Evolutionary conservation across 2,113 vertebrate species (phyloP), one percentile per base, ranked within the genome.

Genomic region (Casuarius casuarius): DNA sequence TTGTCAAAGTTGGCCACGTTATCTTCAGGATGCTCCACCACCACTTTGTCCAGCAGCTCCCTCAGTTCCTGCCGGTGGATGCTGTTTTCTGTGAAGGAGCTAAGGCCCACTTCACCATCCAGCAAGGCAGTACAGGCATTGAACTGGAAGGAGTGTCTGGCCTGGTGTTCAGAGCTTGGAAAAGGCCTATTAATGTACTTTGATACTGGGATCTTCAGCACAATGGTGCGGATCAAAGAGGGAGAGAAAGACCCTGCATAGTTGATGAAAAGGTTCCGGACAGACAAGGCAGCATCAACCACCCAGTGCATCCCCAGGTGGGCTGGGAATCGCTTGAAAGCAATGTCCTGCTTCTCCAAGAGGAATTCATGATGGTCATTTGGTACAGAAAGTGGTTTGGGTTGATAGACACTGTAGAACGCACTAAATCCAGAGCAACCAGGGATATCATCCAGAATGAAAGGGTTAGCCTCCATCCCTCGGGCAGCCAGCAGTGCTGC

Each of bases 281-380:
- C 97, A 0, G 98, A 98, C 84, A 98, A 66, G 23, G 98, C 98
- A 14, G 99, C 99, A 14, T 99, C 99, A 23, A 97, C 98, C 76
- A 99, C 97, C 99, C 99, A 99, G 98, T 99, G 99, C 99, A 99
- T 99, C 26, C 98, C 99, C 52, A 99, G 97, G 90, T 99, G 99
- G 65, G 99, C 99, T 0, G 99, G 99, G 94, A 99, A 99, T 5
- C 98, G 76, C 96, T 99, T 99, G 96, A 99, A 99, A 22, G 97
- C 99, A 1, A 99, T 98, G 71, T 99, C 99, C 96, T 99, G 99
- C 80, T 98, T 97, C 89, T 99, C 98, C 90, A 99, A 82, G 63
- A 99, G 98, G 95, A 99, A 99, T 48, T 92, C 29, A 8, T 98
- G 98, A 4, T 93, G 95, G 3, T 95, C 54, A 3, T 67, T 76